Base-by-base conservation (phyloP, 2,797 vertebrate species). In the Centropyge bicolor region DNA sequence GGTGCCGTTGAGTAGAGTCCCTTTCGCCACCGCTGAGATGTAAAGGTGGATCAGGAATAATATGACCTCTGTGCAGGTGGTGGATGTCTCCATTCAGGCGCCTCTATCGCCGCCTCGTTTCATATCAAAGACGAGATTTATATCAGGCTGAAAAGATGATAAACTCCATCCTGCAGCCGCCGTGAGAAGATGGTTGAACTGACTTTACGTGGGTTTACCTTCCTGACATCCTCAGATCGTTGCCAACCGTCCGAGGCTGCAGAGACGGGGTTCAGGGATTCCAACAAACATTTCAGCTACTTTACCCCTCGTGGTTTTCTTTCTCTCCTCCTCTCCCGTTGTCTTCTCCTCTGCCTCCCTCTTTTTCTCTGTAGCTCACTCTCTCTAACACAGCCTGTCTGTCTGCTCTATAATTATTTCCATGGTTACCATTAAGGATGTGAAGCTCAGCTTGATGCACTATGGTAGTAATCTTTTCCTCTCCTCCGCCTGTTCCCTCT, bases 321-420 rank as follows among this genome's bases (percentile, higher is more conserved):
- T 38, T 80, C 67, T 78, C 78, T 78, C 49, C 43, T 64, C 51
- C 8, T 67, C 77, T 77, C 40, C 36, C 14, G 20, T 75, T 73
- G 67, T 76, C 69, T 76, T 74, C 74, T 36, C 36, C 41, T 45
- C 56, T 78, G 72, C 49, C 51, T 69, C 54, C 43, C 60, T 73
- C 31, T 4, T 38, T 60, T 38, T 60, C 57, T 65, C 61, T 78
- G 75, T 72, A 46, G 69, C 83, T 85, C 91, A 77, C 77, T 80
- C 78, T 85, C 71, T 84, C 73, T 77, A 70, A 78, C 80, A 82
- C 79, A 88, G 88, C 87, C 88, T 90, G 88, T 92, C 91, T 89
- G 84, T 93, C 92, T 92, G 94, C 94, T 93, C 92, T 95, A 89
- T 95, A 95, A 96, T 95, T 95, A 96, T 95, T 95, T 94, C 95